Base-by-base conservation (phyloP, 2,113 vertebrate species). In the Phyllopteryx taeniolatus region DNA sequence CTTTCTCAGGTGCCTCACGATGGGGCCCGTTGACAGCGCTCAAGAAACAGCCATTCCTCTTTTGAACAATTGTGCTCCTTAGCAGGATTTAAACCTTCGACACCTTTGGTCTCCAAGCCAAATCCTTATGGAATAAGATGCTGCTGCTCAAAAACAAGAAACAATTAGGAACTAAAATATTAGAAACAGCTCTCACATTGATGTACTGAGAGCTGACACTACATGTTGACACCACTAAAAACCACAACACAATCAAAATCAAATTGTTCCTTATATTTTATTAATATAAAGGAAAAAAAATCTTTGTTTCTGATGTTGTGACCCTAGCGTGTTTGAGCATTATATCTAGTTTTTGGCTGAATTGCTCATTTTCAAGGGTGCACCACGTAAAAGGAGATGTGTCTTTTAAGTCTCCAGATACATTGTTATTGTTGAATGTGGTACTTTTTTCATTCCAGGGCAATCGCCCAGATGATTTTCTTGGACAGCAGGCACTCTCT, bases 401-500 rank as follows among this genome's bases (percentile, higher is more conserved):
- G 64, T 71, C 14, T 74, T 65, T 49, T 57, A 51, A 69, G 54
- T 11, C 56, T 2, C 2, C 33, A 46, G 75, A 75, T 67, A 44
- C 62, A 59, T 69, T 20, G n/a, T 27, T 71, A 9, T 73, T 75
- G 59, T 59, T 67, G 60, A 66, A 77, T 35, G 60, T 46, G 57
- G 33, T 8, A 27, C 54, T 68, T 67, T 14, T 71, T 79, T 80
- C 2, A 17, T 60, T 76, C 19, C 27, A 71, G 57, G 68, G 74
- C 67, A 80, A 67, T 68, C 60, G 75, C 76, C 68, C 71, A 19
- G 47, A 68, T 61, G 56, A 57, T 44, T 75, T 71, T 74, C 43
- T 70, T 83, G 78, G 78, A 68, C 66, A 75, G 77, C 75, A 59
- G 69, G 17, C 51, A 19, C 70, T 75, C 81, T 75, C 68, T 74